Conservation (phyloP, 2,797 vertebrate genomes). For the Helicolenus hilgendorfi region DNA sequence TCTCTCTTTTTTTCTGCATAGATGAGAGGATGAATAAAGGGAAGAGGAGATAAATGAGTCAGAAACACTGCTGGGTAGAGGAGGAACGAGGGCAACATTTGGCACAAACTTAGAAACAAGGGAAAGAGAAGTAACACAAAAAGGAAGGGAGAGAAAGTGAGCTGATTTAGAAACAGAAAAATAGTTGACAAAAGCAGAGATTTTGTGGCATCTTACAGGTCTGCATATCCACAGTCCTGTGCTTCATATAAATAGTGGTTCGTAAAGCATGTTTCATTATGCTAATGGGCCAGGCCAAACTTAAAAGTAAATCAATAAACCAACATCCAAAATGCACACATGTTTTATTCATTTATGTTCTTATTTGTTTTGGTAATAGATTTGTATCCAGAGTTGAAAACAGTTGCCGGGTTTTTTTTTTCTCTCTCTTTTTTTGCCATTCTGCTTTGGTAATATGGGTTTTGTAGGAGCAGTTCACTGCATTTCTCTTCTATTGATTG, state of each 20-base stretch:
- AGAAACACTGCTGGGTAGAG: constrained; percentile 5
- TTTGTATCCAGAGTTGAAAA: background rate
- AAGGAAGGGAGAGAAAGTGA: background rate
- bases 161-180: background rate
- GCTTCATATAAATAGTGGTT: background rate
- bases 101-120: background rate
- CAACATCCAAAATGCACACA: background rate
- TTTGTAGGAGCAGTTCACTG: background rate
- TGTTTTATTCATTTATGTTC: background rate
- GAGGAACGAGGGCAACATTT: constrained; percentile 13
- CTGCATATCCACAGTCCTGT: background rate
- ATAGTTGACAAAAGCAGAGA: background rate
- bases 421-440: background rate
- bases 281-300: background rate
- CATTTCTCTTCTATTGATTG: background rate
- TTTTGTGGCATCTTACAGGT: background rate
- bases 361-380: background rate
- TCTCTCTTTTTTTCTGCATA: background rate
- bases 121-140: background rate
- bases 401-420: background rate
- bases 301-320: background rate
- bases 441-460: background rate
- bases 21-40: constrained; percentile 40
- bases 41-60: constrained; percentile 25
- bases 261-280: background rate